These are phyloP conservation scores for Pantala flavescens DNA, from an alignment of 1,140 invertebrate species.

Conservation along the genomic window DNA sequence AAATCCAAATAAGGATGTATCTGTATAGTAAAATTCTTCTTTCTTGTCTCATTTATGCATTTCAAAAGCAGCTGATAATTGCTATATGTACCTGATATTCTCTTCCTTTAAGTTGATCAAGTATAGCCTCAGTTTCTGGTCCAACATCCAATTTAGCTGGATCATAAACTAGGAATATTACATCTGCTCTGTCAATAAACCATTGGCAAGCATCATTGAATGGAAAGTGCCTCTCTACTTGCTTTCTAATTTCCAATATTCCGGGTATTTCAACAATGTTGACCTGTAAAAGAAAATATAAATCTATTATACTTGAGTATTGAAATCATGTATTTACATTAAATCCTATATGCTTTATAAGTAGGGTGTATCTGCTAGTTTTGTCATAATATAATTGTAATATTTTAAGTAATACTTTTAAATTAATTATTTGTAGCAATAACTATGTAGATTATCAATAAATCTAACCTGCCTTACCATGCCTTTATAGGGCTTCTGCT, in stretches of 20 bases:
- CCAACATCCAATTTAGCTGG: constrained; percentile 90
- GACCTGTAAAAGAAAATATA: constrained; percentile 45
- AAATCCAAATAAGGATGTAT: background rate
- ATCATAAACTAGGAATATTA: constrained; percentile 91
- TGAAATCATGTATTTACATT: background rate
- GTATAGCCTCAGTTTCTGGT: constrained; percentile 84
- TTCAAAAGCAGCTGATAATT: too few species aligned
- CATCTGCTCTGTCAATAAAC: constrained; percentile 90
- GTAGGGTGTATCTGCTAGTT: background rate
- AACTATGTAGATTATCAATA: too few species aligned
- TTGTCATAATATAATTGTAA: too few species aligned
- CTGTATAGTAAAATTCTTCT: background rate
- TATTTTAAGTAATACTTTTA: too few species aligned
- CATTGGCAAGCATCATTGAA: constrained; percentile 94
- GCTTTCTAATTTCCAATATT: constrained; percentile 85
- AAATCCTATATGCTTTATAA: background rate
- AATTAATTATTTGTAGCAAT: too few species aligned
- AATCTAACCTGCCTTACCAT: too few species aligned
- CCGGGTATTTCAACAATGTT: constrained; percentile 95
- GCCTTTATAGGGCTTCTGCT: too few species aligned
- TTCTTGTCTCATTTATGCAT: background rate
- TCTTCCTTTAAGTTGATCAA: constrained; percentile 84
- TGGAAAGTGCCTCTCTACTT: constrained; percentile 83
- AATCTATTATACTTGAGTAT: background rate
- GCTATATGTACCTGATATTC: constrained; percentile 60